phyloP scores from a whole-genome alignment of 2,113 vertebrate genomes.

The Vombatus ursinus region DNA sequence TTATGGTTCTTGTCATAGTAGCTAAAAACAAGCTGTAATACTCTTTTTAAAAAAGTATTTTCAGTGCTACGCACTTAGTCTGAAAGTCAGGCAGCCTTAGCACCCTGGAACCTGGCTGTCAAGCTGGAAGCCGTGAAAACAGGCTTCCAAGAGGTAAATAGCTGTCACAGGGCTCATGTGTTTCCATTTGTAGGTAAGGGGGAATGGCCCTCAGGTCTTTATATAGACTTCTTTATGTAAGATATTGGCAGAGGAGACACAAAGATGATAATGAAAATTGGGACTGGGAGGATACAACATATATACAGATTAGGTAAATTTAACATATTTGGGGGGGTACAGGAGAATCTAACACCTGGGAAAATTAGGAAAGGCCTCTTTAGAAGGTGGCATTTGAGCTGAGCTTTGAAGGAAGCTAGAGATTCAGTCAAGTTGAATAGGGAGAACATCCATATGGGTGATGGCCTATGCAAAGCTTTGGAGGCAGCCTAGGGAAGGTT shows the following conservation, averaged over 20 bases:
- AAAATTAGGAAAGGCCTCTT: not conserved
- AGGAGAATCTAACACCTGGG: not conserved
- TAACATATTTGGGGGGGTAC: not conserved
- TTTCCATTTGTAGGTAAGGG: not conserved
- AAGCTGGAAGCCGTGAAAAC: not conserved
- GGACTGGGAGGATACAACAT: not conserved
- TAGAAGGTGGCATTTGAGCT: not conserved
- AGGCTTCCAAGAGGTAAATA: not conserved
- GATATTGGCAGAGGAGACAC: not conserved
- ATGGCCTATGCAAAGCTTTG: not conserved
- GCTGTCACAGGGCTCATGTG: not conserved
- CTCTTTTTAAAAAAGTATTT: not conserved
- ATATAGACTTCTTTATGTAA: not conserved
- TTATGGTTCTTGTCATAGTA: not conserved
- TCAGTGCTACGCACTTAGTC: not conserved
- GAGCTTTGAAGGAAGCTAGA: not conserved
- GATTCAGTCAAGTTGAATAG: rapidly evolving
- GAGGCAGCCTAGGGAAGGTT: not conserved
- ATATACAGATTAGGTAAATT: not conserved
- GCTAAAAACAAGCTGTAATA: not conserved
- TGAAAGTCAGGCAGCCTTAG: not conserved
- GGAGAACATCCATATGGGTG: not conserved
- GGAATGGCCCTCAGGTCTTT: not conserved
- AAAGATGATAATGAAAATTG: not conserved
- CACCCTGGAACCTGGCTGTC: not conserved